A percentile compares a stretch with the other conserved stretches of the same genome.
Evolutionary conservation across 2,797 vertebrate species (phyloP).

Genomic region (Alca torda): DNA sequence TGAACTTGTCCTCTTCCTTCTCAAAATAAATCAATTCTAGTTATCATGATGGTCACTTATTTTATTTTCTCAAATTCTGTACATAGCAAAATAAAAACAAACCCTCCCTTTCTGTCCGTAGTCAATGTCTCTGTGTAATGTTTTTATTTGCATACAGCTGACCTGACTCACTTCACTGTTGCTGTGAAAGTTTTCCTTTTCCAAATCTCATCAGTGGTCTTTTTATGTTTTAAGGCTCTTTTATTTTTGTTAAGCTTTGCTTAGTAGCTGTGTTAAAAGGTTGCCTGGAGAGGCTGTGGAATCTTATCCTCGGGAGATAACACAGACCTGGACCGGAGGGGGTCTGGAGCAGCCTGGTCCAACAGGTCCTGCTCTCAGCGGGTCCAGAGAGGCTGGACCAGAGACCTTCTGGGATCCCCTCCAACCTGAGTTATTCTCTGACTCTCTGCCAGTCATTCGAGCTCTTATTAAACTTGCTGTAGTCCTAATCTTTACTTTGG

Average conservation of each 20-base stretch:
- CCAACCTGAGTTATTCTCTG: neutral
- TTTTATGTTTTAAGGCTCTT: neutral
- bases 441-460: neutral
- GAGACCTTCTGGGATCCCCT: neutral
- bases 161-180: neutral
- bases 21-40: neutral
- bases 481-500: neutral
- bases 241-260: neutral
- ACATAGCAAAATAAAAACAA: neutral
- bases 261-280: neutral
- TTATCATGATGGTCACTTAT: neutral
- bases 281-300: neutral
- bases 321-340: neutral
- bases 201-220: neutral
- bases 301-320: neutral
- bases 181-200: neutral
- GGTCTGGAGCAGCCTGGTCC: neutral
- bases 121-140: neutral
- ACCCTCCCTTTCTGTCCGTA: neutral
- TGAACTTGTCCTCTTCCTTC: neutral
- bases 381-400: neutral
- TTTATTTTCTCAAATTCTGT: neutral
- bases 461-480: neutral
- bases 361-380: neutral
- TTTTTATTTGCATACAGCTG: constrained; percentile 31